Evolutionary conservation across 2,113 vertebrate species (phyloP).

Genomic region (Bubo scandiacus): DNA sequence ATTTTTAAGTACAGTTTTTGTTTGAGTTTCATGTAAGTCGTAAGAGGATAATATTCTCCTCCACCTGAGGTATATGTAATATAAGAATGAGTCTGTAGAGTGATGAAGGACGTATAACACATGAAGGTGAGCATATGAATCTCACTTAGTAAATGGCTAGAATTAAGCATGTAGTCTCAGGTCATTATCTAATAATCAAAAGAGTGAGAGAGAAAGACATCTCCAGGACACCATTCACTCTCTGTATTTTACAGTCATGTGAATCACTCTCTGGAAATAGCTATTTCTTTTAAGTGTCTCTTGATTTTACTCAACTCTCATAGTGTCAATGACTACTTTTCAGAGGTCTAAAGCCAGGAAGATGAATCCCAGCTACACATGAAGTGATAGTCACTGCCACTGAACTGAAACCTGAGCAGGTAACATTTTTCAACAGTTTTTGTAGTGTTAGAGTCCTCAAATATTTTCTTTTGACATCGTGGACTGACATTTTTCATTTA

Average conservation of each 20-base stretch:
- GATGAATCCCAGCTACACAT: not conserved
- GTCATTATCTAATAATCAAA: not conserved
- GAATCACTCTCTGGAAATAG: not conserved
- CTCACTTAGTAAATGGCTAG: not conserved
- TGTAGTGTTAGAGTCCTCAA: not conserved
- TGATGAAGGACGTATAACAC: not conserved
- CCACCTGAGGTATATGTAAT: not conserved
- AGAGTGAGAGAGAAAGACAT: not conserved
- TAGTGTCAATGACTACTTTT: not conserved
- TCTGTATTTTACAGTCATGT: not conserved
- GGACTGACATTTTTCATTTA: not conserved
- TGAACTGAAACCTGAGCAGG: not conserved
- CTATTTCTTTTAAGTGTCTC: not conserved
- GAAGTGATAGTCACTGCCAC: not conserved
- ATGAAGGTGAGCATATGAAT: not conserved
- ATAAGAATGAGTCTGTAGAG: not conserved
- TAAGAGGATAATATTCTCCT: not conserved
- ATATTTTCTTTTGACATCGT: not conserved
- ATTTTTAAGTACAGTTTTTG: not conserved
- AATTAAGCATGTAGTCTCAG: not conserved
- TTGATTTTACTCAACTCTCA: not conserved
- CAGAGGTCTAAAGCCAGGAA: not conserved
- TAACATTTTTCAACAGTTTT: not conserved
- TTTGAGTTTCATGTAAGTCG: not conserved
- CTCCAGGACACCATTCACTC: not conserved